These are phyloP conservation scores for Kryptopterus vitreolus DNA, from an alignment of 2,797 vertebrate genomes.

Conservation along the genomic window DNA sequence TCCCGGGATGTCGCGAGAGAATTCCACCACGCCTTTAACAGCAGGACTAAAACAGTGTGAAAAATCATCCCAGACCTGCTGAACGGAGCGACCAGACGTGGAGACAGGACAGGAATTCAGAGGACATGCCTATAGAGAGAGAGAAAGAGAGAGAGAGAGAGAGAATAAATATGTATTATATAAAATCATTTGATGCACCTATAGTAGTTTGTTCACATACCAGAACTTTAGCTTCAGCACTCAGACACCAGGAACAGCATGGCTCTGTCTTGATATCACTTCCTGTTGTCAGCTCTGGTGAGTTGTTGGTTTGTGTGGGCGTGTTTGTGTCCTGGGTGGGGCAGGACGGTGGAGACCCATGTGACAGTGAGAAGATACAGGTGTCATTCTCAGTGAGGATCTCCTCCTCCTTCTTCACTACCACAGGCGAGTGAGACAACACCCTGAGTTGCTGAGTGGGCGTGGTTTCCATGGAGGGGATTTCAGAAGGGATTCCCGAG, in stretches of 20 bases:
- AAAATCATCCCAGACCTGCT: conserved; percentile 81
- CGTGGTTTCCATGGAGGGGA: conserved; percentile 61
- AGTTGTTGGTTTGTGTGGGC: conserved; percentile 50
- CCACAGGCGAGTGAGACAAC: conserved; percentile 49
- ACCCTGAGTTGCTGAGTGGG: conserved; percentile 63
- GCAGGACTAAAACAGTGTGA: conserved; percentile 82
- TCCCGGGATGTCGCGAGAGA: conserved; percentile 80
- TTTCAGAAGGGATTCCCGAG: conserved; percentile 61
- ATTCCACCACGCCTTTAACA: conserved; percentile 81
- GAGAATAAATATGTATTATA: not conserved
- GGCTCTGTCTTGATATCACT: conserved; percentile 63
- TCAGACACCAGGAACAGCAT: conserved; percentile 74
- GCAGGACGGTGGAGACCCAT: conserved; percentile 48
- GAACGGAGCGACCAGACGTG: conserved; percentile 72
- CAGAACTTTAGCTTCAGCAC: conserved; percentile 77
- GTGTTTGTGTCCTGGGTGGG: conserved; percentile 54
- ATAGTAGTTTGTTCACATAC: conserved; percentile 57
- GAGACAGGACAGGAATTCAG: conserved; percentile 77
- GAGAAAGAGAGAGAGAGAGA: conserved; percentile 20
- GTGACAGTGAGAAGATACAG: conserved; percentile 42
- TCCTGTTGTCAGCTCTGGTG: conserved; percentile 48
- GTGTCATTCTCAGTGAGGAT: conserved; percentile 54
- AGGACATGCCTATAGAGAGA: conserved; percentile 72
- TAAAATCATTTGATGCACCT: not conserved
- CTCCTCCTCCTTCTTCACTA: conserved; percentile 62